These are phyloP conservation scores for Trissolcus japonicus DNA, from an alignment of 2,888 invertebrate species.

Conservation along the genomic window DNA sequence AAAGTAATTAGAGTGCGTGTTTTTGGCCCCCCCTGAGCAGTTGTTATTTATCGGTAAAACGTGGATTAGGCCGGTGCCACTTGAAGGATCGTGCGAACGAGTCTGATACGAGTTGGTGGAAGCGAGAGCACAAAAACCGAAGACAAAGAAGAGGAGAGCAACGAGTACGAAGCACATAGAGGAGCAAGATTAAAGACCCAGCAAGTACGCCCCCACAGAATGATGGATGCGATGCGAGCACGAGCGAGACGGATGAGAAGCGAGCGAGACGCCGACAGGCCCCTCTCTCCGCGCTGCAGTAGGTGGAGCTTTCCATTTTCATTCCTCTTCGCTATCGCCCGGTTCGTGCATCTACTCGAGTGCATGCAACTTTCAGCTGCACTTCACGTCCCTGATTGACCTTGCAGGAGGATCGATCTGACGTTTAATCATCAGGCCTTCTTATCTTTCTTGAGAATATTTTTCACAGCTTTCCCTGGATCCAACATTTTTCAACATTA, in stretches of 20 bases:
- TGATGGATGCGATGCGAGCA: conserved; percentile 74
- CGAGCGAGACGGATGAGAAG: conserved; percentile 8
- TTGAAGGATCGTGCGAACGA: conserved; percentile 55
- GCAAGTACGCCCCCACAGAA: conserved; percentile 74
- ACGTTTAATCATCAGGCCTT: conserved; percentile 45
- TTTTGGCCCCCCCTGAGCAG: conserved; percentile 50
- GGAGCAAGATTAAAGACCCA: conserved; percentile 74
- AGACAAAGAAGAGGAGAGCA: conserved; percentile 49
- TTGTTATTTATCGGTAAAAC: conserved; percentile 58
- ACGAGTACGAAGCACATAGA: conserved; percentile 60
- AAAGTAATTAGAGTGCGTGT: conserved; percentile 53
- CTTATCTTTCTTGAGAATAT: conserved; percentile 3
- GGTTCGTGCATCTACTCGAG: conserved; percentile 55
- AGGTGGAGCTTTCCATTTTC: conserved; percentile 75
- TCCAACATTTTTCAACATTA: neutral
- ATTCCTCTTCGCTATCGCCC: conserved; percentile 61
- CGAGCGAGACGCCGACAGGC: conserved; percentile 52
- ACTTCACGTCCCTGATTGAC: conserved; percentile 45
- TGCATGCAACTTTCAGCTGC: conserved; percentile 46
- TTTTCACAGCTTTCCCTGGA: too few relatives aligned
- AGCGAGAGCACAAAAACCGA: conserved; percentile 7
- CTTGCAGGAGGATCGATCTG: conserved; percentile 44
- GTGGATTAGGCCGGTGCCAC: conserved; percentile 49
- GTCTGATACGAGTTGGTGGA: conserved; percentile 18
- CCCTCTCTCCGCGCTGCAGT: conserved; percentile 59